These are phyloP conservation scores for Falcaria lacertinaria DNA, from an alignment of 2,888 invertebrate species.

Conservation along the genomic window DNA sequence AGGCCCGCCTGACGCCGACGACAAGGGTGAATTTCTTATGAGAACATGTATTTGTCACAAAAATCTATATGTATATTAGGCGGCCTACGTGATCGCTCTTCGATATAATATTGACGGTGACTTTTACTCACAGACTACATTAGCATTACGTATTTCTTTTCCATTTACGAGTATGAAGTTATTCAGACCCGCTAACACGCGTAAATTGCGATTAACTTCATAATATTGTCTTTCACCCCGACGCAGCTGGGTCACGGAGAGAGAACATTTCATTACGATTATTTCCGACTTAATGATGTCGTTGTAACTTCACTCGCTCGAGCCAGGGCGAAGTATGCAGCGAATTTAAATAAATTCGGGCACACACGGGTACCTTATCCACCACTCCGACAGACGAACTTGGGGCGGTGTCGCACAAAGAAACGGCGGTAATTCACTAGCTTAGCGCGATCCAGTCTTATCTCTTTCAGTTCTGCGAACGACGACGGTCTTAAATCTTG, in stretches of 20 bases:
- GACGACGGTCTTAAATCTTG: slow-evolving; percentile 60
- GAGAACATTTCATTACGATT: slow-evolving; percentile 63
- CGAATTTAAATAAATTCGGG: slow-evolving; percentile 60
- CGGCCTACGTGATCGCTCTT: slow-evolving; percentile 25
- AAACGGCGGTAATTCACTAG: slow-evolving; percentile 56
- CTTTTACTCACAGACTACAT: slow-evolving; percentile 31
- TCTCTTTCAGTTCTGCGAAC: slow-evolving; percentile 56
- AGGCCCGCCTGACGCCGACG: slow-evolving; percentile 48
- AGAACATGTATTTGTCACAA: slow-evolving; percentile 59
- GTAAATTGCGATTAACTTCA: slow-evolving; percentile 51
- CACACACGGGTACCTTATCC: slow-evolving; percentile 42
- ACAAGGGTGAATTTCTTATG: slow-evolving; percentile 69
- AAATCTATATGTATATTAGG: slow-evolving; percentile 51
- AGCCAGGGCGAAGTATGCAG: slow-evolving; percentile 42
- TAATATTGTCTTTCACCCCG: slow-evolving; percentile 42
- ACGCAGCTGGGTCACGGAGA: slow-evolving; percentile 46
- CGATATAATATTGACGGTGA: slow-evolving; percentile 31
- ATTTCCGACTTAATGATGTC: slow-evolving; percentile 62
- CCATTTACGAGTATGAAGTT: slow-evolving; percentile 35
- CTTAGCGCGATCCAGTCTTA: slow-evolving; percentile 59
- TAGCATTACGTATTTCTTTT: slow-evolving; percentile 29
- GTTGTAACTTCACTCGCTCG: slow-evolving; percentile 51
- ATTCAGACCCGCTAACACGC: slow-evolving; percentile 32
- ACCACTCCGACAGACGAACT: slow-evolving; percentile 31
- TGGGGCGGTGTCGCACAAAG: slow-evolving; percentile 43